These are phyloP conservation scores for Campoplex nolae DNA, from an alignment of 2,888 invertebrate genomes.

Conservation along the genomic window DNA sequence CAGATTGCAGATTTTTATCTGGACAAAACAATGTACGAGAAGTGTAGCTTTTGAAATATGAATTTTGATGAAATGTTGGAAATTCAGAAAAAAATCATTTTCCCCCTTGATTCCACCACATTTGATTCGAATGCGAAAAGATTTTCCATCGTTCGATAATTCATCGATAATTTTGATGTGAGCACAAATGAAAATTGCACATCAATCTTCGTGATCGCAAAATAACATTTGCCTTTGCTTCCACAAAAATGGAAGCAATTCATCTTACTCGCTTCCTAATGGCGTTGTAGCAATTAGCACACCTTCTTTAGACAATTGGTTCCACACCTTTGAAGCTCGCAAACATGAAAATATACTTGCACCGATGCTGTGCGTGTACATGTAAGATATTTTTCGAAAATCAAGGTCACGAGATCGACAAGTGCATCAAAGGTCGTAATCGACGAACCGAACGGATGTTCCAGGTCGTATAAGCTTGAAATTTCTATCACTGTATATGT, in stretches of 20 bases:
- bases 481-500: constrained; percentile 30
- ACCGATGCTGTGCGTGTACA: not conserved
- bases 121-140: too few species aligned
- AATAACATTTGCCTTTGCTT: not conserved
- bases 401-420: constrained; percentile 56
- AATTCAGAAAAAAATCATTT: not conserved
- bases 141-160: too few species aligned
- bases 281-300: constrained; percentile 6
- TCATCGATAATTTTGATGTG: not conserved
- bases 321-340: constrained; percentile 8
- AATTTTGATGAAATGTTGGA: not conserved
- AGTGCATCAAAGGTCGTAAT: constrained; percentile 55
- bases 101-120: not conserved
- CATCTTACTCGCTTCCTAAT: not conserved
- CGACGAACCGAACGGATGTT: constrained; percentile 49
- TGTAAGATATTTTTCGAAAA: constrained; percentile 9
- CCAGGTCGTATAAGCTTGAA: constrained; percentile 52
- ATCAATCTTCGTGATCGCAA: not conserved
- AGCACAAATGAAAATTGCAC: not conserved
- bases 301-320: constrained; percentile 32
- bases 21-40: not conserved
- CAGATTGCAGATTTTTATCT: too few species aligned
- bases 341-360: not conserved
- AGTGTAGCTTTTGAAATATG: not conserved
- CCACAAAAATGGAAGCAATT: constrained; percentile 3